Base-by-base conservation (phyloP, 2,888 invertebrate genomes). In the Branchipolynoe longqiensis region DNA sequence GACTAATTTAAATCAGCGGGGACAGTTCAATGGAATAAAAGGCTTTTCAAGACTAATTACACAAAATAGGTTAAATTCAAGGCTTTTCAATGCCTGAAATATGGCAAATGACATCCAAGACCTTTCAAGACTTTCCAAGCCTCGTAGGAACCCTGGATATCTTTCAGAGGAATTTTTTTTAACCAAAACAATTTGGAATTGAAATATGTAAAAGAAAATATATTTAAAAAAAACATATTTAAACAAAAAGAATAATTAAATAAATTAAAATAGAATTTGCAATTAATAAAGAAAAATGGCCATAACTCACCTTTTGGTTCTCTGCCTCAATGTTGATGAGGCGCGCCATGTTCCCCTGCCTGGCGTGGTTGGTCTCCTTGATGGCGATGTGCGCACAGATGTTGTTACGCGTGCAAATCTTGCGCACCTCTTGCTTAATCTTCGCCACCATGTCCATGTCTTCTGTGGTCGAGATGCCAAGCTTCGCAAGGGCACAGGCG, bases 381-480 rank as follows among this genome's bases (percentile, higher is more conserved):
- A 90, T 85, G 22, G 90, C 86, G 62, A 93, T 93, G 88, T 92
- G 92, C 4, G 91, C 86, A 40, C 92, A 91, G 73, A 93, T 92
- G 87, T 91, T 90, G 87, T 91, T 89, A 3, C 90, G 88, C 36
- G 91, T 92, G 86, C 92, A 91, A 62, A 93, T 90, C 83, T 92
- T 92, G 78, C 91, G 90, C 40, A 93, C 93, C 87, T 93, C 93
- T 31, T 90, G 89, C 88, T 93, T 93, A 54, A 93, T 92, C 89
- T 93, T 92, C 0, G 92, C 90, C 82, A 93, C 92, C 90, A 92
- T 93, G 85, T 92, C 93, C 90, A 93, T 91, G 86, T 93, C 93
- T 64, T 92, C 92, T 28, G 90, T 90, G 3, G 91, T 90, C 83
- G 90, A 92, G 83, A 93, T 90, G 78, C 92, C 92, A 89, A 92